Evolutionary conservation across 2,888 invertebrate species (phyloP).

Genomic region (Anticlea derivata): DNA sequence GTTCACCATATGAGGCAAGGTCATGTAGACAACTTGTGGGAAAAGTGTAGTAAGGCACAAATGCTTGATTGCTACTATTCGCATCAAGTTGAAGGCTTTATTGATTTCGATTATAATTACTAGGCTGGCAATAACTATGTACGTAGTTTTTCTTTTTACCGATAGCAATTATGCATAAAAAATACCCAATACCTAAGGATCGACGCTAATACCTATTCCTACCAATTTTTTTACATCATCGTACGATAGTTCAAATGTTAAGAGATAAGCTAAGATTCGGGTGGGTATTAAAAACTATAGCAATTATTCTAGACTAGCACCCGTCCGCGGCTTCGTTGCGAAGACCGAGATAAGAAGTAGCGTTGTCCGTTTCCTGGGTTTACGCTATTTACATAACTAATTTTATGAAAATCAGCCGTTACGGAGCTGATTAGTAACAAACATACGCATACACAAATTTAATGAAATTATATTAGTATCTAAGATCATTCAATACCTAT

Average conservation of each 20-base stretch:
- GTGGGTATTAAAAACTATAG: not conserved
- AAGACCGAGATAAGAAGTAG: too few relatives aligned
- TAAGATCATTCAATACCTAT: too few relatives aligned
- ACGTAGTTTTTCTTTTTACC: not conserved
- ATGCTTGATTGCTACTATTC: conserved; percentile 6
- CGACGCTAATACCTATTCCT: too few relatives aligned
- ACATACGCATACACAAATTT: too few relatives aligned
- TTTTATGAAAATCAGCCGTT: too few relatives aligned
- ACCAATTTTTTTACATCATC: conserved; percentile 2
- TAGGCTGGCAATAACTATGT: not conserved
- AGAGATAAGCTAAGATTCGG: not conserved
- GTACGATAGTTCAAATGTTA: conserved; percentile 16
- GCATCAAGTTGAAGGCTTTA: conserved; percentile 10
- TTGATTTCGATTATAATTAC: not conserved
- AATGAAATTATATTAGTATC: too few relatives aligned
- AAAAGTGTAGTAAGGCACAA: conserved; percentile 12
- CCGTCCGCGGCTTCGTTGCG: too few relatives aligned
- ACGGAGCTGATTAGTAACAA: too few relatives aligned
- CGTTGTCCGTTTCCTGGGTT: too few relatives aligned
- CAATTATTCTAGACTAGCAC: not conserved
- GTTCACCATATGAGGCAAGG: conserved; percentile 22
- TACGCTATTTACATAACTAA: too few relatives aligned
- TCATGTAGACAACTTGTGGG: conserved; percentile 18
- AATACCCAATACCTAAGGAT: too few relatives aligned
- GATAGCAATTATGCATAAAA: not conserved